Percentiles rank a stretch among this genome's conserved stretches.
Conservation (phyloP, 2,797 vertebrate species). For the Anniella stebbinsi region DNA sequence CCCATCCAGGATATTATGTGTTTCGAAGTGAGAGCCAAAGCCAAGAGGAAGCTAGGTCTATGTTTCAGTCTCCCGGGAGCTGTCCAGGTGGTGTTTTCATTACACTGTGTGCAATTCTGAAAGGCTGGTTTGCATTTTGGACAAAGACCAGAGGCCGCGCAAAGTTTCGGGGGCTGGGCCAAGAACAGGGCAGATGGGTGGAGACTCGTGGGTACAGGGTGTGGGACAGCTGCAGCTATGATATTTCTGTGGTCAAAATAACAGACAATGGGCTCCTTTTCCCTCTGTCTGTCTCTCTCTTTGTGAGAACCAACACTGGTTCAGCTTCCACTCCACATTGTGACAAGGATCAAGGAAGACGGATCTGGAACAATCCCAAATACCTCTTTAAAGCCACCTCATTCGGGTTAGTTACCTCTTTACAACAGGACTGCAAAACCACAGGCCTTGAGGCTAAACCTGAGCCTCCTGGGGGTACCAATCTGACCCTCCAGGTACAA, state of each 20-base stretch:
- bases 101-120: not conserved
- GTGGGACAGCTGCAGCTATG: not conserved
- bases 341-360: not conserved
- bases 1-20: conserved; percentile 6
- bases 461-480: too few species aligned
- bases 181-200: conserved; percentile 8
- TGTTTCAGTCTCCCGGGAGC: not conserved
- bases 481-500: too few species aligned
- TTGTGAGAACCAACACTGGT: not conserved
- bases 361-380: not conserved
- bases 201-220: not conserved
- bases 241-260: not conserved
- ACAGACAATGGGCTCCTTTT: not conserved
- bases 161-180: not conserved
- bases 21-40: conserved; percentile 31
- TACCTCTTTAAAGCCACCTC: not conserved
- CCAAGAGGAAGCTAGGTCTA: conserved; percentile 9
- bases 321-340: not conserved
- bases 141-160: not conserved
- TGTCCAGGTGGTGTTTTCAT: conserved; percentile 15
- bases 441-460: too few species aligned
- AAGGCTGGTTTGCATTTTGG: not conserved
- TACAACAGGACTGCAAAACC: too few species aligned
- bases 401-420: not conserved
- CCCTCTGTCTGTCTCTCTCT: too few species aligned